Conservation (phyloP, 2,888 invertebrate species). For the Dusona sp. region DNA sequence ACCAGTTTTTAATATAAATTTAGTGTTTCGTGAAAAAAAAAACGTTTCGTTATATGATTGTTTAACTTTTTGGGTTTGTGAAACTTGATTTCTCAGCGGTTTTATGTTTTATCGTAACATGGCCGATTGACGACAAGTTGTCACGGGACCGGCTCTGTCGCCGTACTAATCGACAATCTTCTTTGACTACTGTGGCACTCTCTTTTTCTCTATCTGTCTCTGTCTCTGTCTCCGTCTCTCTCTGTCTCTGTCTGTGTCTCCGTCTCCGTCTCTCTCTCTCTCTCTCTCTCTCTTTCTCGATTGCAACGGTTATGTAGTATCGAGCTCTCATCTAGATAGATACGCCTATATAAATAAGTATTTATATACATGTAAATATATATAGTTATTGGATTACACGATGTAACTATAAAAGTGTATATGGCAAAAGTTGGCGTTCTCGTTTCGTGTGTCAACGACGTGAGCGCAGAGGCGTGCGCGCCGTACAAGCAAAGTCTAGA, state of each 20-base stretch:
- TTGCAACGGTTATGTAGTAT: slow-evolving; percentile 53
- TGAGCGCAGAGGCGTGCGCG: slow-evolving; percentile 44
- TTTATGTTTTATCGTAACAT: slow-evolving; percentile 29
- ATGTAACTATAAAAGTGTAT: slow-evolving; percentile 21
- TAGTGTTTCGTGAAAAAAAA: background rate
- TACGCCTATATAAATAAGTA: background rate
- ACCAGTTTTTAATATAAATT: background rate
- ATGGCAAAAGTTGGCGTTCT: slow-evolving; percentile 45
- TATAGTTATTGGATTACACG: slow-evolving; percentile 13
- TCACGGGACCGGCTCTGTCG: slow-evolving; percentile 62
- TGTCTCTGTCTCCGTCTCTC: slow-evolving; percentile 53
- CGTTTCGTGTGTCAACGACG: slow-evolving; percentile 58
- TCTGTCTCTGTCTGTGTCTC: slow-evolving; percentile 41
- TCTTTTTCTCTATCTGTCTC: slow-evolving; percentile 41
- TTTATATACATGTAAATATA: background rate
- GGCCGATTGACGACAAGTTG: slow-evolving; percentile 46
- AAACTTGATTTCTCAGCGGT: background rate
- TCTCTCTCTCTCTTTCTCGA: slow-evolving; percentile 35
- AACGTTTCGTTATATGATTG: background rate
- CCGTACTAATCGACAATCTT: slow-evolving; percentile 64
- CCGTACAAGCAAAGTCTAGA: slow-evolving; percentile 23
- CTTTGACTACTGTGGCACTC: slow-evolving; percentile 57
- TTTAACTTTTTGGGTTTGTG: background rate
- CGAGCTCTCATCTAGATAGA: slow-evolving; percentile 8
- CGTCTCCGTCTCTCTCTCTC: slow-evolving; percentile 48